These are phyloP conservation scores for Hycleus phaleratus DNA, from an alignment of 1,140 invertebrate genomes.

Conservation along the genomic window DNA sequence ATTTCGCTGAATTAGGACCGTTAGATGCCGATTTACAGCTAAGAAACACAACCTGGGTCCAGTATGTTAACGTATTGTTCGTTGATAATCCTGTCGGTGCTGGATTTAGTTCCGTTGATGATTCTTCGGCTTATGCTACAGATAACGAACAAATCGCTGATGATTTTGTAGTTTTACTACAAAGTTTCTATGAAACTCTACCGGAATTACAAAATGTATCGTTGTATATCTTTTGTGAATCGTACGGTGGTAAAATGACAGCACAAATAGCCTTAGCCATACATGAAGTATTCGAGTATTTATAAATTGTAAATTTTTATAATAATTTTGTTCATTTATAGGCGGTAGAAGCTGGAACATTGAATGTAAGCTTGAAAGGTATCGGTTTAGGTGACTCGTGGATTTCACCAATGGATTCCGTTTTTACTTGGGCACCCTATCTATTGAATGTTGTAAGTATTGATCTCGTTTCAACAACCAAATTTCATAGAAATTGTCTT, in stretches of 20 bases:
- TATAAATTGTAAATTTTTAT: too few species aligned
- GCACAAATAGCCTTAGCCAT: conserved; percentile 59
- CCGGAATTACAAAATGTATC: conserved; percentile 60
- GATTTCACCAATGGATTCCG: conserved; percentile 77
- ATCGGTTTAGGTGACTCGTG: conserved; percentile 78
- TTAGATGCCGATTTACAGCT: conserved; percentile 54
- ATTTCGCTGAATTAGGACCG: conserved; percentile 71
- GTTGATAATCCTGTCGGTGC: conserved; percentile 82
- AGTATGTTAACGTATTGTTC: conserved; percentile 68
- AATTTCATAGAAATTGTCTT: not conserved
- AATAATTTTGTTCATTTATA: conserved; percentile 32
- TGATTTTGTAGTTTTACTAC: conserved; percentile 65
- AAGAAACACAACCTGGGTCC: conserved; percentile 68
- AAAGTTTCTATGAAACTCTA: conserved; percentile 50
- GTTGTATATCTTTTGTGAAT: conserved; percentile 76
- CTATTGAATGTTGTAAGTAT: conserved; percentile 57
- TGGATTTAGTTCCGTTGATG: conserved; percentile 72
- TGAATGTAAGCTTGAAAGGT: conserved; percentile 66
- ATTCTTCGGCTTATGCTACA: conserved; percentile 45
- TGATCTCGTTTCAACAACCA: not conserved
- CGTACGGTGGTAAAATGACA: conserved; percentile 84
- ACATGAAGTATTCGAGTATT: conserved; percentile 8
- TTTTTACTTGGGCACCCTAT: conserved; percentile 70
- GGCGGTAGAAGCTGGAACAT: conserved; percentile 54
- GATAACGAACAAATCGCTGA: conserved; percentile 64